Evolutionary conservation across 2,888 invertebrate genomes (phyloP).

Genomic region (Mimachlamys varia): DNA sequence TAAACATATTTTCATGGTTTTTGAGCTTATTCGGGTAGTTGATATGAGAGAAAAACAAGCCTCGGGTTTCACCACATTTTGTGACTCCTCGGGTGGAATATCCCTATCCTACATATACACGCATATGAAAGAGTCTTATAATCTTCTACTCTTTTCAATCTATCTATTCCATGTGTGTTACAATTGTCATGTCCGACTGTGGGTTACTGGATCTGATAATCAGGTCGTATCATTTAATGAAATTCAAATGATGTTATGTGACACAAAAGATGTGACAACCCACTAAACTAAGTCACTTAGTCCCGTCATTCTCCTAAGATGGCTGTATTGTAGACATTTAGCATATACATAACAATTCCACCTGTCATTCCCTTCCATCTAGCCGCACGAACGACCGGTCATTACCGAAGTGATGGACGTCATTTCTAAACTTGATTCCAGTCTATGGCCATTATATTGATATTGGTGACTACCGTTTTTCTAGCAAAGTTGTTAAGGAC

Average conservation of each 20-base stretch:
- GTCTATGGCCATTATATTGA: background rate
- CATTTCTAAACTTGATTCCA: background rate
- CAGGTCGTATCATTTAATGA: background rate
- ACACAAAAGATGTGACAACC: background rate
- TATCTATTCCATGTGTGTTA: no score
- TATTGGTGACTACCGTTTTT: background rate
- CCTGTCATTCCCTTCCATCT: background rate
- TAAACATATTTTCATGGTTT: no score
- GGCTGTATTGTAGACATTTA: background rate
- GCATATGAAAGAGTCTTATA: no score
- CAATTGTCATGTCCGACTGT: no score
- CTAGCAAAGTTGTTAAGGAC: background rate
- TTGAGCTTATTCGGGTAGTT: no score
- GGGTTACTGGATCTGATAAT: no score
- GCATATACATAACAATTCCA: background rate
- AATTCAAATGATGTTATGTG: background rate
- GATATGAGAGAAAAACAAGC: no score
- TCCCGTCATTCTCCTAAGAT: background rate
- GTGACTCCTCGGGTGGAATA: no score
- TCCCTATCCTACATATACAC: no score
- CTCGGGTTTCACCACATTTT: no score
- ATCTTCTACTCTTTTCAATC: no score
- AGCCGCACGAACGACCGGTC: background rate
- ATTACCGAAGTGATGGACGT: background rate
- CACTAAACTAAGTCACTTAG: background rate